Conservation (phyloP, 2,797 vertebrate species). For the Dipus sagitta region DNA sequence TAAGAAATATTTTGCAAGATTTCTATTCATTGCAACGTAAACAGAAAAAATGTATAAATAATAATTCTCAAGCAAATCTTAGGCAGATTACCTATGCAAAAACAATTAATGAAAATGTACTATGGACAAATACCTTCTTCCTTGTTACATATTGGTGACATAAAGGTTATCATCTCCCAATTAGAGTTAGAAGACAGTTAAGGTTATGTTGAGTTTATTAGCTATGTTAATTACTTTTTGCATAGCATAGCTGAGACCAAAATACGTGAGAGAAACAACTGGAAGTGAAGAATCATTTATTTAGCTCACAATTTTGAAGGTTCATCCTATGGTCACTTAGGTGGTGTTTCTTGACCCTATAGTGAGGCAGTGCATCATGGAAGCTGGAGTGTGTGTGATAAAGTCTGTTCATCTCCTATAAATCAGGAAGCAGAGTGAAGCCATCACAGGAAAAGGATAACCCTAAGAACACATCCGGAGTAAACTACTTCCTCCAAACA, state of each 20-base stretch:
- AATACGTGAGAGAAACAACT: not conserved
- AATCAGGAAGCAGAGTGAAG: not conserved
- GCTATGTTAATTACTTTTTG: not conserved
- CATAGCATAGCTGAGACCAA: not conserved
- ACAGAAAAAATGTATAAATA: not conserved
- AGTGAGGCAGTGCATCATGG: not conserved
- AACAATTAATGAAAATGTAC: not conserved
- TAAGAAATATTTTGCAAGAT: not conserved
- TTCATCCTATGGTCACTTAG: not conserved
- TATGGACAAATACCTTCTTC: not conserved
- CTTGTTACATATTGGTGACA: not conserved
- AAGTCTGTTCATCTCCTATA: not conserved
- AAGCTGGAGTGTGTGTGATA: fast-evolving
- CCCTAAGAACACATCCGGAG: not conserved
- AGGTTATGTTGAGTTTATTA: too few relatives aligned
- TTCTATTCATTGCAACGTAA: not conserved
- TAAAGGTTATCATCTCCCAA: not conserved
- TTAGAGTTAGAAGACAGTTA: not conserved
- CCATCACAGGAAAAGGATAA: not conserved
- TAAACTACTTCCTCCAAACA: not conserved
- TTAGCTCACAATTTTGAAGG: too few relatives aligned
- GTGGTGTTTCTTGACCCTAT: not conserved
- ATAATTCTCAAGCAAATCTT: not conserved
- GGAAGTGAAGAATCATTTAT: too few relatives aligned
- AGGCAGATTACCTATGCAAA: not conserved